Evolutionary conservation across 2,888 invertebrate genomes (phyloP), one percentile per base, ranked within the genome.

Genomic region (Odontocerum albicorne): DNA sequence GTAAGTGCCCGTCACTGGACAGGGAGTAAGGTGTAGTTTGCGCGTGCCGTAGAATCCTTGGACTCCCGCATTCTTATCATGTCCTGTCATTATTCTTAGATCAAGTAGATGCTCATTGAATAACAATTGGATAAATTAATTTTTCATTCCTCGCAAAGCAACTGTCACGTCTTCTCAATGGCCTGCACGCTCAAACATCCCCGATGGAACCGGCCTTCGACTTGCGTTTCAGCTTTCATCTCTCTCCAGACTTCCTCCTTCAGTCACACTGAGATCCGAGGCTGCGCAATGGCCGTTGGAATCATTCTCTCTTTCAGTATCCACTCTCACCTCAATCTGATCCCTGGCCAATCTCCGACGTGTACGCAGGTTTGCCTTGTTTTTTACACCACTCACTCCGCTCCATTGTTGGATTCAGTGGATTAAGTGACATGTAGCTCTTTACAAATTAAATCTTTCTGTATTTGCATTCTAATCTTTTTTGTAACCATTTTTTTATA

Each of bases 21-120:
- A 74, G 77, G 78, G 77, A 77, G 77, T 75, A 77, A 75, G 77
- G 78, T 75, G 77, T 82, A 82, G 81, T 83, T 83, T 73, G 83
- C 82, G 82, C 80, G 77, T 83, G 83, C 77, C 72, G 77, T 77
- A 77, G 78, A 75, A 72, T 56, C 73, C 74, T 74, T 77, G 75
- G 42, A 73, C 77, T 77, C 78, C 77, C 77, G 77, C 78, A 78
- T 77, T 77, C 73, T 77, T 77, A 77, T 77, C 77, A 77, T 78
- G 77, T 58, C 59, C 62, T 47, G 75, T 77, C 77, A 77, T 78
- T 76, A 75, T 74, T 58, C 54, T 57, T 60, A 58, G 55, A 62
- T 62, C 47, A 72, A 67, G 77, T 79, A 77, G 78, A 75, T 74
- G 68, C 75, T 57, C 77, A 78, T 77, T 72, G 70, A 76, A 76